Evolutionary conservation across 2,113 vertebrate species (phyloP).

Genomic region (Numida meleagris): DNA sequence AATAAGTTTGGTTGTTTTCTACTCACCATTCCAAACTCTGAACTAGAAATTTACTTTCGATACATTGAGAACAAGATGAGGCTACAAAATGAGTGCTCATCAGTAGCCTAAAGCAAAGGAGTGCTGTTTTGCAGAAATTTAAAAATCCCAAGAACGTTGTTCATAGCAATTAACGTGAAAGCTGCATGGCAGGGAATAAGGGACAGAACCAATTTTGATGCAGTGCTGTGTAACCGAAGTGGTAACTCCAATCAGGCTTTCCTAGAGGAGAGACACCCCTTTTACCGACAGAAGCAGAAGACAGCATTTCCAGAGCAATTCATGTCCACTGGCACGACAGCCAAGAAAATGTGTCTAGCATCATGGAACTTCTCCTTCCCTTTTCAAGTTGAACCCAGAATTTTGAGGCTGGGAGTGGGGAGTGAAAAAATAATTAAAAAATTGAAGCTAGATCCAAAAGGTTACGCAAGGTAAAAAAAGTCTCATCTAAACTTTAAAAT

Average conservation of each 20-base stretch:
- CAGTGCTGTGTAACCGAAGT: background rate
- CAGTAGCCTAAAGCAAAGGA: background rate
- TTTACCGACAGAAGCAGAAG: background rate
- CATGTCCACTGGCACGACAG: accelerated
- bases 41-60: background rate
- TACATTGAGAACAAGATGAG: background rate
- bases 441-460: background rate
- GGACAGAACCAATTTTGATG: background rate
- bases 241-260: background rate
- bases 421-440: too few species aligned
- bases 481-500: background rate
- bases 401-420: background rate
- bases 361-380: background rate
- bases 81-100: background rate
- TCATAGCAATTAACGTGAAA: background rate
- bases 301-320: background rate
- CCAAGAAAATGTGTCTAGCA: background rate
- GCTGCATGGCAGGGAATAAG: background rate
- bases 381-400: background rate
- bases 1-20: background rate
- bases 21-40: background rate
- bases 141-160: background rate
- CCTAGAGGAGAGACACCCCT: background rate
- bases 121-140: background rate
- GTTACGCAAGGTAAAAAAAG: background rate